Evolutionary conservation across 2,888 invertebrate species (phyloP), one percentile per base, ranked within the genome.

Genomic region (Xestia ashworthii): DNA sequence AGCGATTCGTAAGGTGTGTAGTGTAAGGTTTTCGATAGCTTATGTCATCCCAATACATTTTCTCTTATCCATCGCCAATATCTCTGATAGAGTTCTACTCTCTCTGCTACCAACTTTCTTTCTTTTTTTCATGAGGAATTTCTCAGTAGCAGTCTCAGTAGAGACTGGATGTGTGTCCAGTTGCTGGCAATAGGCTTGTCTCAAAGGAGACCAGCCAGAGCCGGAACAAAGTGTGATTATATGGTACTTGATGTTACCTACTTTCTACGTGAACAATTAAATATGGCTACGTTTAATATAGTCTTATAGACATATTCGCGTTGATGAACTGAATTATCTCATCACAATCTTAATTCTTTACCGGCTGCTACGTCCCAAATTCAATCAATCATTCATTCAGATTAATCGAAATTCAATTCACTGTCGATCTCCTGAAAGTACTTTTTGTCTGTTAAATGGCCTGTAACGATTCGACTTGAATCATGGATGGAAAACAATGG

Each of bases 381-480:
- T 68, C 76, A 83, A 83, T 88, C 78, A 75, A 86, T 88, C 81
- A 86, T 60, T 60, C 25, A 60, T 64, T 73, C 38, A 46, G 66
- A 83, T 83, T 88, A 70, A 88, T 83, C 75, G 74, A 81, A 81
- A 86, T 88, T 79, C 74, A 78, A 79, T 86, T 86, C 64, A 48
- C 9, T 8, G 55, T 75, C 76, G 69, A 77, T 77, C 66, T 58
- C 48, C 66, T 70, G 50, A 83, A 70, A 77, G 48, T 58, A 48
- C 74, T 70, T 69, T 83, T 64, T 62, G 55, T 48, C 32, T 64
- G 60, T 48, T 78, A 70, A 82, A 83, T 86, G 69, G 66, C 44
- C 41, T 67, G 71, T 74, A 71, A 75, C 62, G 64, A 62, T 66
- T 60, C n/a, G 38, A 64, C 32, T 72, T 71, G 78, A 55, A 70